Base-by-base conservation (phyloP, 2,888 invertebrate genomes). In the Sphaerophoria rueppellii region DNA sequence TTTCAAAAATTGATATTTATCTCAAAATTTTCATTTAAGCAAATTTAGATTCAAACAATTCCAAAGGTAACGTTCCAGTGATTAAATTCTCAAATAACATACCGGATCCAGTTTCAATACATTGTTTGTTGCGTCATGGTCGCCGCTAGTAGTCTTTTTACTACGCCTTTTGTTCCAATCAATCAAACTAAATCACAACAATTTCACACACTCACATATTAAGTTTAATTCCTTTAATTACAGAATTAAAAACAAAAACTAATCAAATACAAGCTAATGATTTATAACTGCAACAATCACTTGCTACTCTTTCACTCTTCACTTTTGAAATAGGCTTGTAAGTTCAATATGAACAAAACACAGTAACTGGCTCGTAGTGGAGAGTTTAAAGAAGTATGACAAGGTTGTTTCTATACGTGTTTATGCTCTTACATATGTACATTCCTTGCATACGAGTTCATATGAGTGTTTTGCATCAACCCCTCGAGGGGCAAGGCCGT, bases 281-380 rank as follows among this genome's bases (percentile, higher is more conserved):
- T 67, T 76, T 72, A 79, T 74, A 79, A 75, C 58, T 57, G 52
- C 75, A 75, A 57, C 75, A 75, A 80, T 79, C 63, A 74, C 73
- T 70, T 50, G 65, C 6, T 16, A 12, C 43, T 50, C 52, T 50
- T 40, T 67, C 69, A 40, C 43, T 40, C 24, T 6, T 7, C 7
- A 14, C 55, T 61, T 34, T 50, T 60, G 46, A 71, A 71, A 60
- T 58, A 16, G 24, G 52, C 57, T 55, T 55, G 60, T 77, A 72
- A 16, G 40, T 60, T 81, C 65, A 71, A 54, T 67, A 40, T 32
- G 35, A 46, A 54, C 58, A 46, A 3, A 40, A 40, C 16, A 65
- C 12, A 76, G 54, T 32, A 40, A 50, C 24, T 14, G 48, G 52
- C 40, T 67, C 40, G 46, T 71, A 24, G 24, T 24, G 24, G 52